These are phyloP conservation scores for Teleogryllus occipitalis DNA, from an alignment of 1,140 invertebrate genomes.

Conservation along the genomic window DNA sequence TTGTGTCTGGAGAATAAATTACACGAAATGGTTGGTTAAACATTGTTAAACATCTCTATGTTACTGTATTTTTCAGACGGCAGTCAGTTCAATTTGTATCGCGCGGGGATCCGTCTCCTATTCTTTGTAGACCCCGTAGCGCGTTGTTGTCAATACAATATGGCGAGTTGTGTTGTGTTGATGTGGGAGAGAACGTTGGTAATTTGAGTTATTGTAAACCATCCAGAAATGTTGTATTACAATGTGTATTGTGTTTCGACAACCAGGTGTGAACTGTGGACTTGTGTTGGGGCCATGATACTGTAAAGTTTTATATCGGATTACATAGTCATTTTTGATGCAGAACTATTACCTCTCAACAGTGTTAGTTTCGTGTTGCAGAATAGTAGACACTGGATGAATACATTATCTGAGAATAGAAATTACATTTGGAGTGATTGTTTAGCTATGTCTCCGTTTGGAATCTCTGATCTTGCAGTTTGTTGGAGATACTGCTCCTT, in stretches of 20 bases:
- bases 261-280: background rate
- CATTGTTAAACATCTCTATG: background rate
- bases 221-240: slow-evolving; percentile 16
- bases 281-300: background rate
- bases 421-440: background rate
- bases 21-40: background rate
- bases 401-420: background rate
- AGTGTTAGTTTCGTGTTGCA: background rate
- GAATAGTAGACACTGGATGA: background rate
- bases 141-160: slow-evolving; percentile 25
- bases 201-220: slow-evolving; percentile 19
- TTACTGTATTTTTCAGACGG: background rate
- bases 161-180: slow-evolving; percentile 22
- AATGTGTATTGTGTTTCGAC: background rate
- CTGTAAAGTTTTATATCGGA: background rate
- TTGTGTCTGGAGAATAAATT: background rate
- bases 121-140: slow-evolving; percentile 22
- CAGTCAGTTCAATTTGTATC: slow-evolving; percentile 18
- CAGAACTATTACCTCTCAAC: slow-evolving; percentile 4
- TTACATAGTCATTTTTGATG: background rate
- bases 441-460: background rate
- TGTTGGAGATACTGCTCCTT: background rate
- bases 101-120: slow-evolving; percentile 21
- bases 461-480: background rate
- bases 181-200: slow-evolving; percentile 17